A percentile compares a stretch with the other conserved stretches of the same genome.
These are phyloP conservation scores for Latrodectus elegans DNA, from an alignment of 2,888 invertebrate species.

Conservation along the genomic window DNA sequence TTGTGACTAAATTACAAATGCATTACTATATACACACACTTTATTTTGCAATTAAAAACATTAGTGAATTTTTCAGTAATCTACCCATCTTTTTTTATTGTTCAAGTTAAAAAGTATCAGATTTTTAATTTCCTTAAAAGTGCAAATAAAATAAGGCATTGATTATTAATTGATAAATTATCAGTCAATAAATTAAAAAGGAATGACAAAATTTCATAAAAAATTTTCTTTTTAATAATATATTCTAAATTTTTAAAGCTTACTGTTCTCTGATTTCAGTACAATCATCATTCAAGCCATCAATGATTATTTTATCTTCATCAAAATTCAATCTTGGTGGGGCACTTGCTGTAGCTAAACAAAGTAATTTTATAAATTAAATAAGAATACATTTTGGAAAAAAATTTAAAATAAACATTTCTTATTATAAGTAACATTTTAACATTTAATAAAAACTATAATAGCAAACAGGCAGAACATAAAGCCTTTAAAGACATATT, in stretches of 20 bases:
- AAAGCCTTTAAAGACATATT: too few relatives aligned
- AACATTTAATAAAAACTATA: too few relatives aligned
- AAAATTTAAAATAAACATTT: too few relatives aligned
- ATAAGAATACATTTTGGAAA: too few relatives aligned
- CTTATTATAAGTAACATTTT: too few relatives aligned
- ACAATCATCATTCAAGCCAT: conserved; percentile 76
- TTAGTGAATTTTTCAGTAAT: too few relatives aligned
- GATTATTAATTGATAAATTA: background rate
- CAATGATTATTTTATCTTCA: conserved; percentile 79
- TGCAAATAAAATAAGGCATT: background rate
- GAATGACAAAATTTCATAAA: background rate
- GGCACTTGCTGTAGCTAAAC: conserved; percentile 56
- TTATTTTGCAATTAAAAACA: too few relatives aligned
- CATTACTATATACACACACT: too few relatives aligned
- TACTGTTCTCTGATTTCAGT: conserved; percentile 78
- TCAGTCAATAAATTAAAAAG: background rate
- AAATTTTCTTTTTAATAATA: background rate
- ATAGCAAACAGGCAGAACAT: too few relatives aligned
- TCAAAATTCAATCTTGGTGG: conserved; percentile 73
- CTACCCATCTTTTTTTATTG: too few relatives aligned
- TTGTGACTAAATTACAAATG: too few relatives aligned
- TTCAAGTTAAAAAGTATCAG: too few relatives aligned
- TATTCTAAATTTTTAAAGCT: conserved; percentile 43
- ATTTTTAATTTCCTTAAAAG: background rate
- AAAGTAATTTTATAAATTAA: background rate